Percentiles rank a stretch among this genome's conserved stretches.
phyloP scores from a whole-genome alignment of 2,888 invertebrate genomes.

The Rhogogaster chlorosoma region DNA sequence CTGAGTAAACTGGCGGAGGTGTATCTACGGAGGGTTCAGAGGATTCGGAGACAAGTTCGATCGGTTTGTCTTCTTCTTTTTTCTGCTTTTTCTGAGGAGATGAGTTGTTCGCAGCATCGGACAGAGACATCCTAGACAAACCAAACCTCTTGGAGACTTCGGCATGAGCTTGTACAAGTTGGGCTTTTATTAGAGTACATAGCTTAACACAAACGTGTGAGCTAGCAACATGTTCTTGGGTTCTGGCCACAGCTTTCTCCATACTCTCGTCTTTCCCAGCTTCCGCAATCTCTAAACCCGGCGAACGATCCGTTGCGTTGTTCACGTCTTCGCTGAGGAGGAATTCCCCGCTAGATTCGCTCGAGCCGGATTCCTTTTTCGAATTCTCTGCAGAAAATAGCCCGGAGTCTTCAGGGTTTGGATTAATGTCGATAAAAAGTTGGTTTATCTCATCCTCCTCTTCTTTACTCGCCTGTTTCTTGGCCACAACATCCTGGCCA shows the following conservation, averaged over 20 bases:
- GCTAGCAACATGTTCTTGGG: conserved; percentile 64
- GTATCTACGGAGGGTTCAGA: conserved; percentile 66
- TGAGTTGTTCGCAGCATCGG: conserved; percentile 75
- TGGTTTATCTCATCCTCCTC: conserved; percentile 60
- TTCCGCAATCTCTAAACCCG: conserved; percentile 57
- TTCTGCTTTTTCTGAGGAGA: conserved; percentile 68
- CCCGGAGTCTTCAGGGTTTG: conserved; percentile 76
- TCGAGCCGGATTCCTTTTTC: conserved; percentile 75
- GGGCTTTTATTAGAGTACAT: conserved; percentile 88
- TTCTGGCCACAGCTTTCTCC: conserved; percentile 49
- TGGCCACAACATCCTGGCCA: conserved; percentile 53
- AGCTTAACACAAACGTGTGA: conserved; percentile 87
- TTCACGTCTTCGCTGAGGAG: conserved; percentile 75
- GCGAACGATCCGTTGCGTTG: conserved; percentile 65
- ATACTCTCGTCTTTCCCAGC: conserved; percentile 57
- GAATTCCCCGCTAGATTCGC: conserved; percentile 76
- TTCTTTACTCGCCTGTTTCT: conserved; percentile 54
- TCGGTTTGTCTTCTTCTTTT: conserved; percentile 63
- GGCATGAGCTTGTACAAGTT: conserved; percentile 88
- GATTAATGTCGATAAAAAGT: conserved; percentile 70
- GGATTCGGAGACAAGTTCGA: conserved; percentile 58
- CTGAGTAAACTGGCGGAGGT: conserved; percentile 68
- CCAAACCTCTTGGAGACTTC: conserved; percentile 85
- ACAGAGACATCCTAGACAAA: conserved; percentile 78
- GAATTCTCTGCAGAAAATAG: conserved; percentile 75